Base-by-base conservation (phyloP, 2,113 vertebrate genomes). In the Ptychochromis oligacanthus region DNA sequence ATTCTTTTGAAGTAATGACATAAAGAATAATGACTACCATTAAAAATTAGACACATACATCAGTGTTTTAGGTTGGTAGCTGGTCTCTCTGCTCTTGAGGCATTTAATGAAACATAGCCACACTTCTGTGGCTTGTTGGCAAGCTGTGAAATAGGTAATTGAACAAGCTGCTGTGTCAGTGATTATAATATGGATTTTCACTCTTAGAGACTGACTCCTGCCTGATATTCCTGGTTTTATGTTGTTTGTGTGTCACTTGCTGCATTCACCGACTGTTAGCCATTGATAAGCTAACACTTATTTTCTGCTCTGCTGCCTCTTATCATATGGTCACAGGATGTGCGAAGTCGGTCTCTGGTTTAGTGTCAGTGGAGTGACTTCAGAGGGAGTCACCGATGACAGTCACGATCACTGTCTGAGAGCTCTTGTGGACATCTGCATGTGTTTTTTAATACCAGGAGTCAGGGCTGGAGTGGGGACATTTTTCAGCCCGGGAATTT, bases 281-380 rank as follows among this genome's bases (percentile, higher is more conserved):
- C 43, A 81, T n/a, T 77, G 79, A 85, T 80, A 78, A 90, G 34
- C 13, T 74, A 61, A 56, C 18, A 31, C 24, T 72, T 74, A 40
- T 54, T 81, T 74, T 52, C 65, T 61, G 40, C 36, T 78, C 54
- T 74, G 40, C 18, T 70, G 20, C 43, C 58, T 77, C 80, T 75
- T 87, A 82, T 82, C 52, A 3, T 60, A 12, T 36, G 3, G 20
- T 61, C 57, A 81, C 77, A 80, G 55, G n/a, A 3, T 38, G n/a
- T 8, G 6, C 15, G 49, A 52, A 52, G 64, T 70, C 40, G 49
- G 46, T 49, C 40, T 28, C 46, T 70, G 20, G 75, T 83, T 49
- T 15, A 46, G 40, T 28, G 24, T 64, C 46, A 40, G 3, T 31
- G 28, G 28, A 31, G 28, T 65, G 28, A 22, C 52, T 56, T 81